These are phyloP conservation scores for Puntigrus tetrazona DNA, from an alignment of 2,113 vertebrate species.

Conservation along the genomic window DNA sequence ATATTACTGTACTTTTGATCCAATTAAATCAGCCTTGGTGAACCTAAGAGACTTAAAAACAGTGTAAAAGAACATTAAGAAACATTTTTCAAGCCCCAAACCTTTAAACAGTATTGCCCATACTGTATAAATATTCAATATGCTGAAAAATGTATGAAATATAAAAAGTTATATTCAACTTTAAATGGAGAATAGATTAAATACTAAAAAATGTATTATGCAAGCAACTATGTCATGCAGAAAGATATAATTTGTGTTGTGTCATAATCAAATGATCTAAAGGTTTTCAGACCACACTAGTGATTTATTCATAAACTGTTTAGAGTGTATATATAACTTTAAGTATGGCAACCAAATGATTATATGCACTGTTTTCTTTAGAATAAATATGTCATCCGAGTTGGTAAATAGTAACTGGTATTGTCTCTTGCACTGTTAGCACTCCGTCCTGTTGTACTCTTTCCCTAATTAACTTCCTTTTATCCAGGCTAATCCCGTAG, in stretches of 20 bases:
- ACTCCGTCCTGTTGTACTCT: not conserved
- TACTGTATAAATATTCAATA: not conserved
- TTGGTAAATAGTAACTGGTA: conserved; percentile 3
- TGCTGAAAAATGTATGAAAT: too few relatives aligned
- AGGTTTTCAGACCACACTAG: not conserved
- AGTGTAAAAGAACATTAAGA: too few relatives aligned
- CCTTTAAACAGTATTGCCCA: too few relatives aligned
- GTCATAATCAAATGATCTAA: not conserved
- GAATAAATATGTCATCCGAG: not conserved
- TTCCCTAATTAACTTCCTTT: conserved; percentile 27
- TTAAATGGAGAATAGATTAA: not conserved
- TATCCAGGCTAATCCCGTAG: conserved; percentile 13
- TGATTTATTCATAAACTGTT: not conserved
- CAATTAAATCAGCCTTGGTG: not conserved
- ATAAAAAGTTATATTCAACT: not conserved
- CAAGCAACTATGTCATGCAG: not conserved
- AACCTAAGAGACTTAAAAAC: not conserved
- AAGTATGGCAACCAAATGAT: not conserved
- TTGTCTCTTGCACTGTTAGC: not conserved
- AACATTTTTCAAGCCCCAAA: too few relatives aligned
- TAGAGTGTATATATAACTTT: not conserved
- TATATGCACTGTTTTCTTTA: not conserved
- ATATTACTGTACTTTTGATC: not conserved
- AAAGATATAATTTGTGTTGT: not conserved
- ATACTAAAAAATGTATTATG: not conserved